phyloP scores from a whole-genome alignment of 2,888 invertebrate species.

The Leucozona laternaria region DNA sequence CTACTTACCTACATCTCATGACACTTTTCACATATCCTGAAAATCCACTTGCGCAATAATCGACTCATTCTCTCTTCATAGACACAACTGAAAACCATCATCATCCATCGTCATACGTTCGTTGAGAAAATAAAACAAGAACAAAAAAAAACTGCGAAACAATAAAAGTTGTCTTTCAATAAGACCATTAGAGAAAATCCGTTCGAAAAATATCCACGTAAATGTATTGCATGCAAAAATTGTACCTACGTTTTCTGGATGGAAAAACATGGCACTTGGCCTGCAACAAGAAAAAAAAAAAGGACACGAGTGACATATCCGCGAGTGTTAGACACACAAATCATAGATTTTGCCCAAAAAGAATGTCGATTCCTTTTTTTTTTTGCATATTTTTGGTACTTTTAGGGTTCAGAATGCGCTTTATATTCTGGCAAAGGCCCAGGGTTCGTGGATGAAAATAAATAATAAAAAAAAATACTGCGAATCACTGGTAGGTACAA shows the following conservation, averaged over 20 bases:
- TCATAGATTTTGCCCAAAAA: conserved; percentile 63
- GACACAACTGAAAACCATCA: conserved; percentile 15
- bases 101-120: conserved; percentile 1
- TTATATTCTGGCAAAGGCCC: conserved; percentile 65
- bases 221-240: conserved; percentile 64
- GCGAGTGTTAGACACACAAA: conserved; percentile 73
- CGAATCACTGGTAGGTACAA: conserved; percentile 44
- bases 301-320: conserved; percentile 56
- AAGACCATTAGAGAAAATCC: conserved; percentile 58
- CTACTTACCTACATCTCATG: conserved; percentile 28
- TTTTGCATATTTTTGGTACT: conserved; percentile 9
- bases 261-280: conserved; percentile 20
- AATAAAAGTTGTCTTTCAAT: conserved; percentile 63
- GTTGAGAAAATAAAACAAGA: background rate
- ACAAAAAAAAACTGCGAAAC: conserved; percentile 18
- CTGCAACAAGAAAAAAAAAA: conserved; percentile 25
- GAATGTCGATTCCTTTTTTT: conserved; percentile 6
- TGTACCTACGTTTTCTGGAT: conserved; percentile 30
- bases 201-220: conserved; percentile 54
- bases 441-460: conserved; percentile 33
- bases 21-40: conserved; percentile 54
- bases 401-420: conserved; percentile 38
- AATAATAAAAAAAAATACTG: conserved; percentile 16
- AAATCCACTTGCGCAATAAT: conserved; percentile 46
- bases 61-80: conserved; percentile 46